These are phyloP conservation scores for Pseudomyrmex sp. DNA, from an alignment of 1,140 invertebrate species.

Conservation along the genomic window DNA sequence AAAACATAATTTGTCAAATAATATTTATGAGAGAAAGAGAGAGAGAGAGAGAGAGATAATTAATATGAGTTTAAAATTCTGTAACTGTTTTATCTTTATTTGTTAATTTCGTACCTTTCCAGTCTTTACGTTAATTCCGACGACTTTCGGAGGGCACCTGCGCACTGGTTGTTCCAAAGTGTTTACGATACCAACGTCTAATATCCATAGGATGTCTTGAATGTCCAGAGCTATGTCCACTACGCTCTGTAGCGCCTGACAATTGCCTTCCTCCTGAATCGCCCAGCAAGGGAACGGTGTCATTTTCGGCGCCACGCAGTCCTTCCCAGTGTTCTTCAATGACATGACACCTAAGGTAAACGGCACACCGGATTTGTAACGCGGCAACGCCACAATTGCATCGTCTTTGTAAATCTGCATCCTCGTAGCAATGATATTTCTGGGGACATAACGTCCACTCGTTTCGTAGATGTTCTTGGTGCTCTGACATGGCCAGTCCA, in stretches of 20 bases:
- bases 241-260: conserved; percentile 87
- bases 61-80: too few relatives aligned
- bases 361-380: conserved; percentile 87
- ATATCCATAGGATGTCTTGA: conserved; percentile 88
- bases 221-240: conserved; percentile 87
- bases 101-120: conserved; percentile 81
- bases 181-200: conserved; percentile 89
- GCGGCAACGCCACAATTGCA: conserved; percentile 86
- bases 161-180: conserved; percentile 87
- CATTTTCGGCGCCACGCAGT: conserved; percentile 80
- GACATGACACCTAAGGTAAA: conserved; percentile 87
- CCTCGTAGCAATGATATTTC: conserved; percentile 87
- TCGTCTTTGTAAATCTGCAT: conserved; percentile 87
- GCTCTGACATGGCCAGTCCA: conserved; percentile 86
- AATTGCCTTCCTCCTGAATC: conserved; percentile 88
- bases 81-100: background rate
- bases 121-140: conserved; percentile 87
- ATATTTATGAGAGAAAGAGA: too few relatives aligned
- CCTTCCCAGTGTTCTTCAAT: conserved; percentile 80
- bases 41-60: too few relatives aligned
- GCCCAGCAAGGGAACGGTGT: conserved; percentile 88
- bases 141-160: conserved; percentile 88
- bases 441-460: conserved; percentile 86
- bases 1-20: too few relatives aligned
- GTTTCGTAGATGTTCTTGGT: conserved; percentile 87